phyloP scores from a whole-genome alignment of 2,797 vertebrate genomes.

The Sebastes itinus region DNA sequence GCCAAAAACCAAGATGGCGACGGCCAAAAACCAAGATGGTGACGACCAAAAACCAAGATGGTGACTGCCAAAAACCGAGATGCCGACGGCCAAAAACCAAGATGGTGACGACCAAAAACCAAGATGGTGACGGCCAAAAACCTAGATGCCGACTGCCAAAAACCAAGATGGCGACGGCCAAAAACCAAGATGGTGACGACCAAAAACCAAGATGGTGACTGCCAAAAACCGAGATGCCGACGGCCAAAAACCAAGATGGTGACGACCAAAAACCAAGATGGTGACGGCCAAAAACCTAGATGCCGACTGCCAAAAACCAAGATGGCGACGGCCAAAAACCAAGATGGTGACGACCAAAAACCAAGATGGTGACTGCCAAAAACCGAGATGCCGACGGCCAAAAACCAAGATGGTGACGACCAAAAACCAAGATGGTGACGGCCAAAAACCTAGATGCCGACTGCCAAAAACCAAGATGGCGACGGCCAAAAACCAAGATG shows the following conservation, averaged over 20 bases:
- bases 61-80: rapidly evolving
- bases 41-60: rapidly evolving
- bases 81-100: rapidly evolving
- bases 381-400: rapidly evolving
- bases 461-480: no score
- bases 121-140: rapidly evolving
- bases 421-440: rapidly evolving
- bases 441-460: no score
- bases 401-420: rapidly evolving
- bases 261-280: rapidly evolving
- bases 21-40: rapidly evolving
- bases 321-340: rapidly evolving
- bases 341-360: rapidly evolving
- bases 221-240: rapidly evolving
- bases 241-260: rapidly evolving
- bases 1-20: rapidly evolving
- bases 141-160: rapidly evolving
- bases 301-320: rapidly evolving
- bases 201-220: rapidly evolving
- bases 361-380: rapidly evolving
- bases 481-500: no score
- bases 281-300: rapidly evolving
- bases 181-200: no score
- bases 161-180: rapidly evolving
- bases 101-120: rapidly evolving